Base-by-base conservation (phyloP, 2,888 invertebrate genomes). In the Spisula solida region DNA sequence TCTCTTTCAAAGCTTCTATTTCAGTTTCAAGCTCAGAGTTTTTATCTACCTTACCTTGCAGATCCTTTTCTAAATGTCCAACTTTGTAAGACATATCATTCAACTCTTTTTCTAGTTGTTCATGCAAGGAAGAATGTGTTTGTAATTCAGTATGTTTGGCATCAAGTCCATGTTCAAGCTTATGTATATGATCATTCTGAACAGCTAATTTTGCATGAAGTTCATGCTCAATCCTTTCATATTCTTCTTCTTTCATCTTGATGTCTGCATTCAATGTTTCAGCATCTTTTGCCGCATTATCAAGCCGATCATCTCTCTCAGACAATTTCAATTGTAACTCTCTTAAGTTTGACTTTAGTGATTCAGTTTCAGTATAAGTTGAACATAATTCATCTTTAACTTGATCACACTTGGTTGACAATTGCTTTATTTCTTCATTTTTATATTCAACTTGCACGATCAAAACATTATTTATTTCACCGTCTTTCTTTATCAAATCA, bases 121-220 rank as follows among this genome's bases (percentile, higher is more conserved):
- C 78, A 20, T 34, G 78, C 78, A 78, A 20, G 34, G 20, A 0
- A 78, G 4, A 31, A 6, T 34, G 12, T 20, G 81, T 51, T 81
- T 48, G 16, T 47, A 82, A 25, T 82, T 82, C 81, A 18, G 81
- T 55, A 56, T 56, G 55, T 56, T 56, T 48, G 29, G 55, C 81
- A 25, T 82, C 81, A 14, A 82, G 1, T 25, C 48, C 48, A 48
- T 80, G 80, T 80, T 80, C 80, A 29, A 80, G 48, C 25, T 48
- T 80, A 48, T 47, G 48, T 25, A 12, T 20, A n/a, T 48, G 51
- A n/a, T 80, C 80, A 48, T 80, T 80, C 48, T 80, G 47, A 12
- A 25, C 16, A 48, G 48, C 55, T 51, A 84, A 25, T 78, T 84
- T 84, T 25, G 51, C 55, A 81, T 86, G 70, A 29, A 86, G 47